Conservation (phyloP, 2,797 vertebrate species). For the Danio albolineatus region DNA sequence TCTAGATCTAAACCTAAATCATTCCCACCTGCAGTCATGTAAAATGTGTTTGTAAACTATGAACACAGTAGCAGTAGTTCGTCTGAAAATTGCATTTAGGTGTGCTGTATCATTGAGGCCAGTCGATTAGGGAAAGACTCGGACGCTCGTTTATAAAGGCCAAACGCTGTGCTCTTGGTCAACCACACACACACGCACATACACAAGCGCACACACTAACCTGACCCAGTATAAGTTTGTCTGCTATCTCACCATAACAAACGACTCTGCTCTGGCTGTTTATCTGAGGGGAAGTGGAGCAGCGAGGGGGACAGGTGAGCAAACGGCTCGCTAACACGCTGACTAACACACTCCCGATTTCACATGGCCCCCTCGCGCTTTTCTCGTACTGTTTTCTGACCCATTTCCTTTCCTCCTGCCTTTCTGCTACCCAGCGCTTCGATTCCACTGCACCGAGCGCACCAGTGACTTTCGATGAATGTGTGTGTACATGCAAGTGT, state of each 20-base stretch:
- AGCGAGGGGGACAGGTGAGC: slow-evolving; percentile 62
- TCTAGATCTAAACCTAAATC: neutral
- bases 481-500: slow-evolving; percentile 27
- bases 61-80: slow-evolving; percentile 73
- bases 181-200: slow-evolving; percentile 61
- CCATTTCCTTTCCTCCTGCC: slow-evolving; percentile 70
- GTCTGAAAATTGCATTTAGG: slow-evolving; percentile 72
- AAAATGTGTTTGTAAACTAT: slow-evolving; percentile 6
- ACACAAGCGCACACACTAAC: slow-evolving; percentile 16
- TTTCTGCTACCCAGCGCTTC: slow-evolving; percentile 23
- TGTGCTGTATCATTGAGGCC: slow-evolving; percentile 71
- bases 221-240: slow-evolving; percentile 37
- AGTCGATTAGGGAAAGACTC: slow-evolving; percentile 74
- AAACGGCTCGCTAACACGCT: slow-evolving; percentile 35
- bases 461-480: slow-evolving; percentile 32
- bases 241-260: slow-evolving; percentile 26
- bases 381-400: slow-evolving; percentile 74
- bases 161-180: slow-evolving; percentile 53
- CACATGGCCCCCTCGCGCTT: slow-evolving; percentile 20
- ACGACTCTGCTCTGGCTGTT: slow-evolving; percentile 33
- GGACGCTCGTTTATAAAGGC: slow-evolving; percentile 77
- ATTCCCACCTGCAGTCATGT: neutral
- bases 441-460: slow-evolving; percentile 25
- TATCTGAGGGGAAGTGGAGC: slow-evolving; percentile 80
- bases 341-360: slow-evolving; percentile 41